Base-by-base conservation (phyloP, 2,797 vertebrate species). In the Poeciliopsis presidionis region DNA sequence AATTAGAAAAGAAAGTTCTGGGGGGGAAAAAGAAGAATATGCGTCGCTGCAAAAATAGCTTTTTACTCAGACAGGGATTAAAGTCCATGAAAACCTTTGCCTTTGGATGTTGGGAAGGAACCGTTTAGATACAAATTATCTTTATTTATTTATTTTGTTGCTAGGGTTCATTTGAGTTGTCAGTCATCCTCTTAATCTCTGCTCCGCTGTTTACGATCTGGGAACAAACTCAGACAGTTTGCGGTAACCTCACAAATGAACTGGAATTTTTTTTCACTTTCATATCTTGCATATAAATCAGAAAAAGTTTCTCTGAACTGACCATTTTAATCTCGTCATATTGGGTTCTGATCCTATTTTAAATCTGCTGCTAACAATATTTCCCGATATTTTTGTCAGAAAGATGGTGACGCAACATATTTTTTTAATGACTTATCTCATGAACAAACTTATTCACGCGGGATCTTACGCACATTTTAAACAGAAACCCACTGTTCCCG, bases 61-160 rank as follows among this genome's bases (percentile, higher is more conserved):
- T 86, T 81, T 11, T 82, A 75, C 85, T 89, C 78, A 81, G 80
- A 83, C 80, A 5, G 74, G 82, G 87, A 89, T 88, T 90, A 86
- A 73, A 86, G 83, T 84, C 78, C 36, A 75, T 77, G 43, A 75
- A 85, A 84, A 87, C 73, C 72, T 84, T 86, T 5, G 53, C 39
- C 71, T 87, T 75, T 74, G 51, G 85, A 80, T 78, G 75, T 83
- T 72, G 51, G 59, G 49, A 47, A 47, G 30, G 79, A 85, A 90
- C 89, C 83, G 67, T 81, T 71, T 12, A 36, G 47, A 7, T 13
- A n/a, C 51, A 41, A 41, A 41, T 41, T 41, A 41, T 41, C 39
- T 1, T 41, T 22, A 0, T 81, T 79, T 57, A 47, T 73, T 84
- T 79, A 74, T 78, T 67, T 81, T 77, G 78, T 84, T 84, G 53